These are phyloP conservation scores for Vireo altiloquus DNA, from an alignment of 2,113 vertebrate genomes.

Conservation along the genomic window DNA sequence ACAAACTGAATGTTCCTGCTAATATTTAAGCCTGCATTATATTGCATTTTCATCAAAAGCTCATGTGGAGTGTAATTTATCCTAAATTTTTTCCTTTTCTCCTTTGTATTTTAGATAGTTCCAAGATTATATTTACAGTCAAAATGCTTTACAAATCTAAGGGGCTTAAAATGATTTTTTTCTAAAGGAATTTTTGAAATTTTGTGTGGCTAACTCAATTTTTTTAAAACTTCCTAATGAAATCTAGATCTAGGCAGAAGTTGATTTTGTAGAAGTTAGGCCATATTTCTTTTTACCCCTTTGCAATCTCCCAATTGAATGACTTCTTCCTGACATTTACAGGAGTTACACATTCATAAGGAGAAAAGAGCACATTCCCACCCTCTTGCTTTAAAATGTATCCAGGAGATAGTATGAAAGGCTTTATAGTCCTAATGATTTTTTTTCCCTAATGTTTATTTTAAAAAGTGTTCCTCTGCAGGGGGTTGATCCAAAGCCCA, in stretches of 20 bases:
- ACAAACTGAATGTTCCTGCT: not conserved
- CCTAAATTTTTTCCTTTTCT: not conserved
- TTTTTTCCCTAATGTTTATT: conserved; percentile 32
- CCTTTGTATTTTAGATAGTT: not conserved
- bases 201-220: not conserved
- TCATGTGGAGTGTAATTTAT: not conserved
- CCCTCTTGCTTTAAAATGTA: conserved; percentile 38
- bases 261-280: not conserved
- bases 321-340: not conserved
- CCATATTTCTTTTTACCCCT: not conserved
- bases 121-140: not conserved
- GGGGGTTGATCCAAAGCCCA: conserved; percentile 43
- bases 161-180: not conserved
- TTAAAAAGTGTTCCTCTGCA: conserved; percentile 50
- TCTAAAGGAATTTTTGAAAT: not conserved
- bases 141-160: not conserved
- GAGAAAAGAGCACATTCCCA: conserved; percentile 48
- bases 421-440: conserved; percentile 40
- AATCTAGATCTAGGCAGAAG: not conserved
- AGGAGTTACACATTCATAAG: not conserved
- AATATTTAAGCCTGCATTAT: not conserved
- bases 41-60: not conserved
- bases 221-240: not conserved
- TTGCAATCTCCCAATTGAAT: not conserved
- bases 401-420: conserved; percentile 50